Evolutionary conservation across 2,113 vertebrate species (phyloP).

Genomic region (Megaceryle maxima): DNA sequence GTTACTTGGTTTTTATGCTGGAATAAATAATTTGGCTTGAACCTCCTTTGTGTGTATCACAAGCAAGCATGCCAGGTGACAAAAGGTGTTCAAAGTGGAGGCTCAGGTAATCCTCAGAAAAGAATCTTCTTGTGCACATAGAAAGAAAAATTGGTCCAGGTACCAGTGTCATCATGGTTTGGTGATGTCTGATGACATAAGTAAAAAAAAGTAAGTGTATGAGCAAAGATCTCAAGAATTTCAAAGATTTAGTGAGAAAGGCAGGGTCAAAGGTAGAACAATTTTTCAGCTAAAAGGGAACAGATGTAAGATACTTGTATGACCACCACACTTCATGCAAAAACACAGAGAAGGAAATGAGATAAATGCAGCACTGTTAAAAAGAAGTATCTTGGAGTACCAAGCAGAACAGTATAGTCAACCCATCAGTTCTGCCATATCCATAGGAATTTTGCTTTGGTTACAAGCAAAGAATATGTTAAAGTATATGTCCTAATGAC

Average conservation of each 20-base stretch:
- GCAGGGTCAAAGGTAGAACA: not conserved
- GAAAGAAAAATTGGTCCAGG: not conserved
- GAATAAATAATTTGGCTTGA: constrained; percentile 6
- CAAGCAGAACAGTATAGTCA: not conserved
- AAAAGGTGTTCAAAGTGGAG: not conserved
- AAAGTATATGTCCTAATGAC: not conserved
- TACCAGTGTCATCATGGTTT: not conserved
- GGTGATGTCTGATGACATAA: not conserved
- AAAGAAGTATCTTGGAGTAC: not conserved
- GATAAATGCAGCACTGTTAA: not conserved
- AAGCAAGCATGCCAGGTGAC: not conserved
- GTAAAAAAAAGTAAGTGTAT: not conserved
- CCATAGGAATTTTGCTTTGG: not conserved
- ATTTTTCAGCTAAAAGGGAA: not conserved
- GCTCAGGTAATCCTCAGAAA: not conserved
- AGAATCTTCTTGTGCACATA: not conserved
- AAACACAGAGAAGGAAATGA: not conserved
- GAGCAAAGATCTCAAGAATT: not conserved
- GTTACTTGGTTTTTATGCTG: not conserved
- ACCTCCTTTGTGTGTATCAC: accelerated
- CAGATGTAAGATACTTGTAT: not conserved
- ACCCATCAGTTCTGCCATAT: not conserved
- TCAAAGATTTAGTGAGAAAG: not conserved
- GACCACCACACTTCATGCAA: accelerated
- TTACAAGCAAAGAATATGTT: not conserved